Conservation (phyloP, 2,888 invertebrate genomes). For the Hypsopygia costalis region DNA sequence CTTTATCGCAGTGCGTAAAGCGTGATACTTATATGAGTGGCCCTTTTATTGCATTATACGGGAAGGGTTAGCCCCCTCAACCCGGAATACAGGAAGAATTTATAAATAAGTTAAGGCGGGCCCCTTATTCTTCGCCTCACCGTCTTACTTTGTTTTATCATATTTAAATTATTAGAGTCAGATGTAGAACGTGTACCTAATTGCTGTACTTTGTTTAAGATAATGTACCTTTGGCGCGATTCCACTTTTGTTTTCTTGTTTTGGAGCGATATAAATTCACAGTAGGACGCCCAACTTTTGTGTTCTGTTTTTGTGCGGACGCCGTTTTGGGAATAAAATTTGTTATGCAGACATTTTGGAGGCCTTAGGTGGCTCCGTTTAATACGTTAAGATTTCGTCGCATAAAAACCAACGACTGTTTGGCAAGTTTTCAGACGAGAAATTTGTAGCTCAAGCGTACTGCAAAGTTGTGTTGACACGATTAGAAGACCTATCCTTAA, state of each 20-base stretch:
- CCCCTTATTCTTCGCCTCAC: constrained; percentile 68
- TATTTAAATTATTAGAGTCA: constrained; percentile 81
- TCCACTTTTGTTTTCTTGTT: constrained; percentile 80
- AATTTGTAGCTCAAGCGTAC: constrained; percentile 4
- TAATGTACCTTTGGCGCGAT: constrained; percentile 79
- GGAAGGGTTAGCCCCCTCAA: constrained; percentile 61
- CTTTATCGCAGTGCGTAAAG: constrained; percentile 61
- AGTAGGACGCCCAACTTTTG: constrained; percentile 69
- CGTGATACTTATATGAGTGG: constrained; percentile 77
- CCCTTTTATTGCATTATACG: constrained; percentile 78
- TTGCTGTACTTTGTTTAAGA: constrained; percentile 80
- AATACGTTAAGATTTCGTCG: constrained; percentile 14
- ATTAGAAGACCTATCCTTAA: no score
- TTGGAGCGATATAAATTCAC: constrained; percentile 70
- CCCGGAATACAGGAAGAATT: constrained; percentile 67
- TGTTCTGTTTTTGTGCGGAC: constrained; percentile 74
- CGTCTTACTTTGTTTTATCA: constrained; percentile 78
- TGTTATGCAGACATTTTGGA: constrained; percentile 60
- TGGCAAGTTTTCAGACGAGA: constrained; percentile 12
- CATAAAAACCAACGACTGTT: not conserved
- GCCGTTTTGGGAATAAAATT: constrained; percentile 61
- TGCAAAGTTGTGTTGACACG: no score
- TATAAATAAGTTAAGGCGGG: constrained; percentile 75
- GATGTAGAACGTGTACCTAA: constrained; percentile 81
- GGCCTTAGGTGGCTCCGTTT: constrained; percentile 10